Evolutionary conservation across 2,888 invertebrate species (phyloP), one percentile per base, ranked within the genome.

Genomic region (Oscheius sp.): DNA sequence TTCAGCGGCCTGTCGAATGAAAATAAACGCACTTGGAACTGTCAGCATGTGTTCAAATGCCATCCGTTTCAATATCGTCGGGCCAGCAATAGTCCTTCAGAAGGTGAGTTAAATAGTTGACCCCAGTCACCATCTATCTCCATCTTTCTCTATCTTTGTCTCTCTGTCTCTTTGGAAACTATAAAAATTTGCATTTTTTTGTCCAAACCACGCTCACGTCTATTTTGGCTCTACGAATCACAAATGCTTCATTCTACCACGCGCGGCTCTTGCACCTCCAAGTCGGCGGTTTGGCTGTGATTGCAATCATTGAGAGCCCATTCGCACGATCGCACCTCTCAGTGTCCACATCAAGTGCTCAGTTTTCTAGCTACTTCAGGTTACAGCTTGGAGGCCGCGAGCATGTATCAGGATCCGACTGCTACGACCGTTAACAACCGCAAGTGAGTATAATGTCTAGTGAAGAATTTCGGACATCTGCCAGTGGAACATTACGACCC

Each of bases 271-370:
- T 10, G 11, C 58, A 2, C 33, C 7, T 63, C 63, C 48, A 47
- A 29, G 29, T 48, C 7, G 1, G 13, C 35, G 35, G 62, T 32
- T 32, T 35, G 10, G 29, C 13, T 32, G 29, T 68, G 68, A 68
- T 68, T 37, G 68, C 53, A 13, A 55, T 37, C 55, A 68, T 68
- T 68, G 68, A 68, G 68, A 33, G 68, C 68, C 68, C 55, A 42
- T 53, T 68, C 68, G 68, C 68, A 68, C 68, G 68, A 68, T 68
- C 68, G 63, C 63, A 48, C 37, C 53, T 68, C 68, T 53, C 68
- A 68, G 35, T 68, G 68, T 68, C 68, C 68, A 68, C 68, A 53
- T 68, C 47, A 63, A 60, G 60, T 33, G 60, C 60, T n/a, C n/a
- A 33, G 32, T 47, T 48, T 63, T 48, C 48, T 63, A 9, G 29